Evolutionary conservation across 2,888 invertebrate species (phyloP), one percentile per base, ranked within the genome.

Genomic region (Trisateles emortualis): DNA sequence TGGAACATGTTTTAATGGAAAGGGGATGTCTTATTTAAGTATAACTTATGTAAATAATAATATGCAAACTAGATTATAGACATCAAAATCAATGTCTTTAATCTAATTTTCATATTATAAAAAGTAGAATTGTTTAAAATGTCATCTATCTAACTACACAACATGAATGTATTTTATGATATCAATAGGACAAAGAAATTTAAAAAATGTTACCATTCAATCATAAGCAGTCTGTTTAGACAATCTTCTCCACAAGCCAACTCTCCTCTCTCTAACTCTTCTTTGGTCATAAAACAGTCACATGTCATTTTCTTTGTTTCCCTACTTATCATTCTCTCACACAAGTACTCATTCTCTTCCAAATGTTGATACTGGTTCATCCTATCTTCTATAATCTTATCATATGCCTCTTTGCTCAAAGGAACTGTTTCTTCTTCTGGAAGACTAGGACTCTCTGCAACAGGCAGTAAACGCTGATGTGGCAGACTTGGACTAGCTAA

Each of bases 141-240:
- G n/a, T n/a, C n/a, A n/a, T n/a, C n/a, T n/a, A n/a, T n/a, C n/a
- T n/a, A n/a, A n/a, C n/a, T n/a, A n/a, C n/a, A n/a, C n/a, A n/a
- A n/a, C n/a, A n/a, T n/a, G n/a, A n/a, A n/a, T n/a, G n/a, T n/a
- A n/a, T n/a, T n/a, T n/a, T n/a, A n/a, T n/a, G n/a, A n/a, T n/a
- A 14, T 24, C 3, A 8, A 33, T 1, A 5, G 33, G 6, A 24
- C 1, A 26, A 36, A 41, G 22, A 32, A 9, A 30, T 19, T 0
- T n/a, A 9, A 24, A 35, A 40, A 16, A 13, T 11, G 1, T 90
- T 93, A 97, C 98, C 98, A 99, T 94, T 99, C 99, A 81, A 99
- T 99, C 96, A 99, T 97, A n/a, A 99, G 95, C 82, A 99, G 94
- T 79, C 99, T 95, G 93, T 99, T 99, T 29, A 99, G 94, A 87